A percentile compares a stretch with the other conserved stretches of the same genome.
phyloP scores from a whole-genome alignment of 1,140 invertebrate species.

The Megalopta genalis region DNA sequence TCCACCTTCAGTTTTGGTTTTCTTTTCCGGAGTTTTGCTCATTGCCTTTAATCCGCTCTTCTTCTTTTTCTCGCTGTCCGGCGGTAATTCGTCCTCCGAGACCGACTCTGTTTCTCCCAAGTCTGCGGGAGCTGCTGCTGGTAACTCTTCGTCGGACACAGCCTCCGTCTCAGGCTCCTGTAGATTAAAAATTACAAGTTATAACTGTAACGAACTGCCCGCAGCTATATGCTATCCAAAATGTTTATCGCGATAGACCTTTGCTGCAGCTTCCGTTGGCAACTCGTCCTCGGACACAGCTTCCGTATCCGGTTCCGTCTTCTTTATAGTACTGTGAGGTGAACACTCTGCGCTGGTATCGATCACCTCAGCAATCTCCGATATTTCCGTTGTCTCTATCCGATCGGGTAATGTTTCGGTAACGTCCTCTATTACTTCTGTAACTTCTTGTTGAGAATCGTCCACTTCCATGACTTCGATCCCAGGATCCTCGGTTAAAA shows the following conservation, averaged over 20 bases:
- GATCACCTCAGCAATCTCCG: slow-evolving; percentile 15
- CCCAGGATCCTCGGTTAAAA: slow-evolving; percentile 29
- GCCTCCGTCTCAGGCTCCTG: slow-evolving; percentile 84
- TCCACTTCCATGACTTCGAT: slow-evolving; percentile 63
- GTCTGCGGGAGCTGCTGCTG: slow-evolving; percentile 87
- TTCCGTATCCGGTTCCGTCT: slow-evolving; percentile 84
- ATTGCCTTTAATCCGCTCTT: slow-evolving; percentile 67
- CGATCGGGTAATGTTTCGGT: slow-evolving; percentile 47
- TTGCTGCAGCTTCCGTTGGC: slow-evolving; percentile 77
- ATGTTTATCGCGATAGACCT: slow-evolving; percentile 64
- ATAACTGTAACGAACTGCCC: not conserved
- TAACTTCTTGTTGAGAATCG: slow-evolving; percentile 59
- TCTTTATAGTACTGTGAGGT: slow-evolving; percentile 61
- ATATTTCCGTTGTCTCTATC: slow-evolving; percentile 43
- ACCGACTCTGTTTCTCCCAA: slow-evolving; percentile 91
- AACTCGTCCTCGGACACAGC: slow-evolving; percentile 86
- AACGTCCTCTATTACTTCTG: slow-evolving; percentile 49
- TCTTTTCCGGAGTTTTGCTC: slow-evolving; percentile 68
- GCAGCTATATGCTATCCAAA: not conserved
- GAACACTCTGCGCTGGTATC: slow-evolving; percentile 36
- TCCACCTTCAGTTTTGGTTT: slow-evolving; percentile 71
- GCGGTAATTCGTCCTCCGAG: slow-evolving; percentile 89
- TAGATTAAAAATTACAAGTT: slow-evolving; percentile 1
- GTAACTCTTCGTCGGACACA: slow-evolving; percentile 88
- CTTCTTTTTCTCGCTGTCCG: slow-evolving; percentile 79